Percentiles rank a stretch among this genome's conserved stretches.
Evolutionary conservation across 2,113 vertebrate genomes (phyloP).

Genomic region (Notiomystis cincta): DNA sequence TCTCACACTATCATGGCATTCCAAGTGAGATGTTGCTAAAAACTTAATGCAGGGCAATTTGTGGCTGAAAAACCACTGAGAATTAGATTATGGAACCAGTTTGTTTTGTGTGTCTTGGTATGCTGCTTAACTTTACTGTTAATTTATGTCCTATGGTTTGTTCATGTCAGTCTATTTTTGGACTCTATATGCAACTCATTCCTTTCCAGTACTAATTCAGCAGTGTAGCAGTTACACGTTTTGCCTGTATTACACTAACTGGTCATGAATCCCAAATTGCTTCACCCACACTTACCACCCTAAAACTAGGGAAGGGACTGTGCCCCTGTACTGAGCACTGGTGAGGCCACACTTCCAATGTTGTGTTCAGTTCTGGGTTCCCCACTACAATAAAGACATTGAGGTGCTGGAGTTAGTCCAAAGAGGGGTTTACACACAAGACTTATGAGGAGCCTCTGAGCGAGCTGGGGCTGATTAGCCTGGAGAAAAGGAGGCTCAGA

Average conservation of each 20-base stretch:
- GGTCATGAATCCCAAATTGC: neutral
- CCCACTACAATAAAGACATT: fast-evolving
- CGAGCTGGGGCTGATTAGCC: neutral
- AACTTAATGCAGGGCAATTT: neutral
- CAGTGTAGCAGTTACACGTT: neutral
- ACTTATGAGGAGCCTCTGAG: fast-evolving
- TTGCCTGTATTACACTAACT: neutral
- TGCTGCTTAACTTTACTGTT: neutral
- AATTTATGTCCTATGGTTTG: neutral
- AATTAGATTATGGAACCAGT: neutral
- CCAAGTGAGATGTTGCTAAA: neutral
- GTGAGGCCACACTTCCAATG: fast-evolving
- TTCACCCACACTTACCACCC: neutral
- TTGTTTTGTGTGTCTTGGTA: neutral
- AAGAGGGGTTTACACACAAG: neutral
- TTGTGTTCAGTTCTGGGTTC: neutral
- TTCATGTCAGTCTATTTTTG: neutral
- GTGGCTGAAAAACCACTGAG: neutral
- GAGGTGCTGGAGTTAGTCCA: fast-evolving
- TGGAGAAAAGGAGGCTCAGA: neutral
- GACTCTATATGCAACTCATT: neutral
- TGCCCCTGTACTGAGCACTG: fast-evolving
- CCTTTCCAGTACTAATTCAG: neutral
- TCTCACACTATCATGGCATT: neutral
- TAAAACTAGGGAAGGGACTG: neutral